These are phyloP conservation scores for Hemaris fuciformis DNA, from an alignment of 2,888 invertebrate species.

Conservation along the genomic window DNA sequence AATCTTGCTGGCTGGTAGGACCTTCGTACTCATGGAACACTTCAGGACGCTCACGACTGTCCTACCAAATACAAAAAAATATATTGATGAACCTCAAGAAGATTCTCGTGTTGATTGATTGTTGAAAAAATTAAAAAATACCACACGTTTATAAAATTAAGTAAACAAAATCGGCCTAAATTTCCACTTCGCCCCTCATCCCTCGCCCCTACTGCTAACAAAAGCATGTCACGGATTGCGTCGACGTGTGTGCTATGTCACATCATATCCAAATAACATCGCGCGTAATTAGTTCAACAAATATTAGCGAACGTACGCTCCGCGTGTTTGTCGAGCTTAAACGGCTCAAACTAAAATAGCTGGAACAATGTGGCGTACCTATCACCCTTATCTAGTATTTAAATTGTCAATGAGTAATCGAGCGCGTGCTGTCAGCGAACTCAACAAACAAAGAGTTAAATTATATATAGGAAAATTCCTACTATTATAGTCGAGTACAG, in stretches of 20 bases:
- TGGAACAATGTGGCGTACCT: slow-evolving; percentile 4
- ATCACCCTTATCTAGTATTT: slow-evolving; percentile 18
- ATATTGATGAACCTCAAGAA: too few species aligned
- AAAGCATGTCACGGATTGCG: background rate
- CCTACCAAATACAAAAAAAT: too few species aligned
- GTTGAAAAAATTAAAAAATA: too few species aligned
- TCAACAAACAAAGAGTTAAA: slow-evolving; percentile 47
- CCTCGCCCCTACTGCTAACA: background rate
- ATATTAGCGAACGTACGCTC: background rate
- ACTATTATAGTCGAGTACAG: slow-evolving; percentile 57
- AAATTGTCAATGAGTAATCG: slow-evolving; percentile 44
- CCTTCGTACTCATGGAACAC: too few species aligned
- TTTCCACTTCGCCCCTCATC: background rate
- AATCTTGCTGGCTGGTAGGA: too few species aligned
- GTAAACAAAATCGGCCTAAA: too few species aligned
- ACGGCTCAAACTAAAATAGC: slow-evolving; percentile 23
- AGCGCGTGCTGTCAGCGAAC: slow-evolving; percentile 43
- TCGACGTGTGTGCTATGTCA: background rate
- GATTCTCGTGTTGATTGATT: too few species aligned
- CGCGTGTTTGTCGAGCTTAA: background rate
- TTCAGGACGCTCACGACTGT: too few species aligned
- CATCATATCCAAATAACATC: slow-evolving; percentile 14
- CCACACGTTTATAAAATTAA: too few species aligned
- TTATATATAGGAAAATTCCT: slow-evolving; percentile 76
- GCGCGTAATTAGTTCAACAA: slow-evolving; percentile 9